Percentiles rank a stretch among this genome's conserved stretches.
Evolutionary conservation across 2,888 invertebrate genomes (phyloP).

Genomic region (Enchytraeus crypticus): DNA sequence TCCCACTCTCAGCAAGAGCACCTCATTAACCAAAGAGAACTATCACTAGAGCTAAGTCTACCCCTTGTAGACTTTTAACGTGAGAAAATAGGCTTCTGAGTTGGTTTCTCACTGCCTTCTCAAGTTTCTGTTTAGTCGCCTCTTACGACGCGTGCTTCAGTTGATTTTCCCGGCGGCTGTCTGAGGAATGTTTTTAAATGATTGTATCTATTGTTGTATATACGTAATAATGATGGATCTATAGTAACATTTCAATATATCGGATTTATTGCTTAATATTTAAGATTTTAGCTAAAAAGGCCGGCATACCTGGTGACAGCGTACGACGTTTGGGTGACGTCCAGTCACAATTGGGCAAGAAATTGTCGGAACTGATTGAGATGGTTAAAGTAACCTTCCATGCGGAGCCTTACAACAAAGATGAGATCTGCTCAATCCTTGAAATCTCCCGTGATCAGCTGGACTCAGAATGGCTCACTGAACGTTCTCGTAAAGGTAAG

Average conservation of each 20-base stretch:
- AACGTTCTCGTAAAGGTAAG: constrained; percentile 58
- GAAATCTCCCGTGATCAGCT: constrained; percentile 55
- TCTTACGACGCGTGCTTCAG: too few species aligned
- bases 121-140: background rate
- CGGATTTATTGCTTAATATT: too few species aligned
- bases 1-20: background rate
- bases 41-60: background rate
- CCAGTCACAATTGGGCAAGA: constrained; percentile 60
- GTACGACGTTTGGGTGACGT: constrained; percentile 64
- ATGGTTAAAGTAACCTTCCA: constrained; percentile 55
- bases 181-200: too few species aligned
- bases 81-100: background rate
- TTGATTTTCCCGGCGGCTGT: too few species aligned
- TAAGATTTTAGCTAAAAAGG: constrained; percentile 62
- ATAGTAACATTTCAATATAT: too few species aligned
- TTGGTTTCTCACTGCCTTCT: background rate
- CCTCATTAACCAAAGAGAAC: background rate
- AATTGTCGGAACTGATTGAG: constrained; percentile 62
- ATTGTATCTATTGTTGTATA: too few species aligned
- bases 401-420: constrained; percentile 36
- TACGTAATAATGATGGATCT: too few species aligned
- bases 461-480: constrained; percentile 59
- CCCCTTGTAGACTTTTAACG: background rate
- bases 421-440: constrained; percentile 44
- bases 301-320: constrained; percentile 58